Evolutionary conservation across 2,888 invertebrate species (phyloP).

Genomic region (Chaitophorus viminalis): DNA sequence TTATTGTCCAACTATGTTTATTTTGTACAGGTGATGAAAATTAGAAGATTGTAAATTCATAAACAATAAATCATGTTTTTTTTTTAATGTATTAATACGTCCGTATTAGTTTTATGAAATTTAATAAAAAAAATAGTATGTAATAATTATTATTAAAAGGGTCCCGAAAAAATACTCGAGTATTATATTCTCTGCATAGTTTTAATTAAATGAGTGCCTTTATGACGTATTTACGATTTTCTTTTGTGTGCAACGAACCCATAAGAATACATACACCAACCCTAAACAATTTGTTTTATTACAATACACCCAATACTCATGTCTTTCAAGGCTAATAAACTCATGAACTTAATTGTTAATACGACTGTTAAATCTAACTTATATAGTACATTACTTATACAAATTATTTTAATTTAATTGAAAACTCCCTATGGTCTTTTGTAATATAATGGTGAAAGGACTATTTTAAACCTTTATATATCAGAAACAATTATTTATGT

Average conservation of each 20-base stretch:
- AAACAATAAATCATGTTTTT: too few relatives aligned
- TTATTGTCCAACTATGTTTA: not conserved
- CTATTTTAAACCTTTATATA: not conserved
- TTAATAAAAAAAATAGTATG: not conserved
- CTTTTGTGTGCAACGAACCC: not conserved
- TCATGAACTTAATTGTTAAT: not conserved
- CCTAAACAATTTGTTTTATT: conserved; percentile 11
- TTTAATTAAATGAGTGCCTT: conserved; percentile 29
- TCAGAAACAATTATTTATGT: not conserved
- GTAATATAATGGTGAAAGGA: not conserved
- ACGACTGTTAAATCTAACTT: not conserved
- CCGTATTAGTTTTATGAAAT: not conserved
- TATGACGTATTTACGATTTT: conserved; percentile 12
- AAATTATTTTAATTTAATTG: not conserved
- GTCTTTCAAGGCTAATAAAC: conserved; percentile 6
- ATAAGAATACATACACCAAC: not conserved
- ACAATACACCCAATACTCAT: not conserved
- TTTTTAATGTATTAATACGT: too few relatives aligned
- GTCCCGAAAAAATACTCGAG: not conserved
- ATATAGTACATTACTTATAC: not conserved
- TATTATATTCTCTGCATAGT: not conserved
- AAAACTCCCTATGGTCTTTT: not conserved
- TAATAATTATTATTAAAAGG: not conserved
- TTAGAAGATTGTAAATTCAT: not conserved
- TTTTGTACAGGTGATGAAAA: not conserved